Conservation (phyloP, 2,113 vertebrate genomes). For the Centropristis striata region DNA sequence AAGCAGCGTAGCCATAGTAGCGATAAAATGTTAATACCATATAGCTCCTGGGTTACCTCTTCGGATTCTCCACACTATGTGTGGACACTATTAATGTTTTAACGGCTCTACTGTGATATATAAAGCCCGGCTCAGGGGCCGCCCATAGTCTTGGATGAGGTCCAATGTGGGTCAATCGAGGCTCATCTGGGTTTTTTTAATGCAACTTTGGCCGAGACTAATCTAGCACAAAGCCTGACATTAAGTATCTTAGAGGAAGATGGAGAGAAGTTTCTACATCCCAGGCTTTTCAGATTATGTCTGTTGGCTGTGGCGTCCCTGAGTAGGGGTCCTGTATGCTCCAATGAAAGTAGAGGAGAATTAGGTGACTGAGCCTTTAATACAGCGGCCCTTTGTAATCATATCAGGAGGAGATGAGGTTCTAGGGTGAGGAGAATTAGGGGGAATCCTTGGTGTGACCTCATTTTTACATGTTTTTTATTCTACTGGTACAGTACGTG, state of each 20-base stretch:
- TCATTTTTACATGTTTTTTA: slow-evolving; percentile 44
- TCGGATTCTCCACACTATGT: slow-evolving; percentile 62
- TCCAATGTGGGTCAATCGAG: slow-evolving; percentile 80
- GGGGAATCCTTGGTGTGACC: slow-evolving; percentile 66
- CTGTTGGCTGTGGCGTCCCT: slow-evolving; percentile 62
- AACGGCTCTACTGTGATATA: slow-evolving; percentile 69
- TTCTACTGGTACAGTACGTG: not conserved
- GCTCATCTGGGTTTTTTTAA: slow-evolving; percentile 75
- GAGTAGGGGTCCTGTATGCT: slow-evolving; percentile 64
- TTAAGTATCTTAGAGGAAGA: slow-evolving; percentile 83
- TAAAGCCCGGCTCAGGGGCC: slow-evolving; percentile 60
- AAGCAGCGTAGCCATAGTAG: slow-evolving; percentile 66
- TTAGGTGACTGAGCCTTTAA: slow-evolving; percentile 81
- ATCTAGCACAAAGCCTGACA: slow-evolving; percentile 78
- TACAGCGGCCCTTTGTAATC: slow-evolving; percentile 73
- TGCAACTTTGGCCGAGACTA: slow-evolving; percentile 78
- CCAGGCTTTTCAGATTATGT: slow-evolving; percentile 80
- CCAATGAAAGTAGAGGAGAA: slow-evolving; percentile 73
- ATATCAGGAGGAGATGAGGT: slow-evolving; percentile 69
- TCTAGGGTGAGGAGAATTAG: slow-evolving; percentile 46
- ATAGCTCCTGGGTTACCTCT: slow-evolving; percentile 74
- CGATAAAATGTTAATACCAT: slow-evolving; percentile 75
- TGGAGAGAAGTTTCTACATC: slow-evolving; percentile 75
- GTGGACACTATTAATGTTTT: slow-evolving; percentile 77
- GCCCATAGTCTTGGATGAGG: slow-evolving; percentile 63